Conservation (phyloP, 2,113 vertebrate species). For the Trematomus loennbergii region DNA sequence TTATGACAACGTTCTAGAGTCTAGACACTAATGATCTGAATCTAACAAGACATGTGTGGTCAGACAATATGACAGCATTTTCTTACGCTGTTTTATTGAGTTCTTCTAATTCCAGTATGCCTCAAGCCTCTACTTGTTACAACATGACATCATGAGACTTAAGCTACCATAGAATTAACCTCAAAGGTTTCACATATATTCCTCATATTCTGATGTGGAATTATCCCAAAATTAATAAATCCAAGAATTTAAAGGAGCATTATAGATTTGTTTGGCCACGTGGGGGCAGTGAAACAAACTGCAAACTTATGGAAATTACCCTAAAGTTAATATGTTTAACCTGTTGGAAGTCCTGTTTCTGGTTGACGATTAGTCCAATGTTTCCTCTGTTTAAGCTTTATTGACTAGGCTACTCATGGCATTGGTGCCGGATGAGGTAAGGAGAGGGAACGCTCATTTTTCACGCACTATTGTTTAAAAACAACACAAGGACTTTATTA, state of each 20-base stretch:
- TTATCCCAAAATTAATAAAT: not conserved
- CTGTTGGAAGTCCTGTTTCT: not conserved
- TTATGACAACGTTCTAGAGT: not conserved
- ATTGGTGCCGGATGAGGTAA: too few relatives aligned
- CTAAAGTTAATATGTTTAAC: not conserved
- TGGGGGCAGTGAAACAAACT: not conserved
- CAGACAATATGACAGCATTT: not conserved
- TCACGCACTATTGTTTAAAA: too few relatives aligned
- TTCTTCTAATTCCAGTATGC: not conserved
- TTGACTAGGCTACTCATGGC: too few relatives aligned
- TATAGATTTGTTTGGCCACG: not conserved
- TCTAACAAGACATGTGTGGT: not conserved
- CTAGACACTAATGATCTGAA: constrained; percentile 1
- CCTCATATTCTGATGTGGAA: not conserved
- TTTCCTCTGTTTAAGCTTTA: not conserved
- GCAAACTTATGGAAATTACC: not conserved
- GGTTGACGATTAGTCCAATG: not conserved
- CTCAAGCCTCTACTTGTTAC: not conserved
- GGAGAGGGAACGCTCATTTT: too few relatives aligned
- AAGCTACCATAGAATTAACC: not conserved
- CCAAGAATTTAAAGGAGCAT: not conserved
- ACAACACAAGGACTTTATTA: too few relatives aligned
- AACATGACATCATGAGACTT: not conserved
- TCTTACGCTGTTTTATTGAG: not conserved
- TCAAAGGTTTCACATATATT: not conserved